Evolutionary conservation across 2,113 vertebrate genomes (phyloP), one percentile per base, ranked within the genome.

Genomic region (Onychostruthus taczanowskii): DNA sequence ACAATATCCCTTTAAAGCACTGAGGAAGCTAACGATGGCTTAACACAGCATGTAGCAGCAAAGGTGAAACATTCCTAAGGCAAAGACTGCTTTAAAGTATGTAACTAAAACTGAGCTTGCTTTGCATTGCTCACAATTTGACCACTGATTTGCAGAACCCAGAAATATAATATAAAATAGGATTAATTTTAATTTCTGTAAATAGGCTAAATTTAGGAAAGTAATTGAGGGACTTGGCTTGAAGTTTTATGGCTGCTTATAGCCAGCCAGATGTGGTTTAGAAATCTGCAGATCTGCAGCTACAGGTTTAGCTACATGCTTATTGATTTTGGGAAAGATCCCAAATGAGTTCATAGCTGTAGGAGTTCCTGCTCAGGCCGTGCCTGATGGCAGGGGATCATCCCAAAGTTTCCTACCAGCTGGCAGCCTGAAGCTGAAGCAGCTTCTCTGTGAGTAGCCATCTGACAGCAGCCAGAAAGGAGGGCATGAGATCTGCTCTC

Each of bases 381-480:
- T 28, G 69, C 31, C 62, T 89, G 49, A 35, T 58, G 59, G 44
- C 61, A 59, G 43, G 21, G 35, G n/a, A 64, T 74, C 46, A 61
- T 78, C 66, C 0, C 2, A 41, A 56, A 52, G 22, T 49, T 79
- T 52, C 64, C 62, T 64, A 82, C 39, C 64, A 87, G 69, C 73
- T 94, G 77, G 44, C 53, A 89, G 62, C 46, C 73, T 89, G 86
- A 39, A 75, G 69, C 84, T 87, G 67, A 59, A 67, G 39, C 70
- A 75, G 50, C 30, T 63, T 56, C 68, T 80, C 19, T 44, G 47
- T 31, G 64, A 64, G 69, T 62, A 75, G 89, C 67, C 78, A 93
- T 91, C 85, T 88, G 86, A 50, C 39, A 66, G 62, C 66, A 83
- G 50, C 41, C 77, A 46, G 83, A 22, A 64, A 75, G 66, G 20